Percentiles rank a stretch among this genome's conserved stretches.
Conservation (phyloP, 1,140 invertebrate species). For the Aphelenchoides besseyi region DNA sequence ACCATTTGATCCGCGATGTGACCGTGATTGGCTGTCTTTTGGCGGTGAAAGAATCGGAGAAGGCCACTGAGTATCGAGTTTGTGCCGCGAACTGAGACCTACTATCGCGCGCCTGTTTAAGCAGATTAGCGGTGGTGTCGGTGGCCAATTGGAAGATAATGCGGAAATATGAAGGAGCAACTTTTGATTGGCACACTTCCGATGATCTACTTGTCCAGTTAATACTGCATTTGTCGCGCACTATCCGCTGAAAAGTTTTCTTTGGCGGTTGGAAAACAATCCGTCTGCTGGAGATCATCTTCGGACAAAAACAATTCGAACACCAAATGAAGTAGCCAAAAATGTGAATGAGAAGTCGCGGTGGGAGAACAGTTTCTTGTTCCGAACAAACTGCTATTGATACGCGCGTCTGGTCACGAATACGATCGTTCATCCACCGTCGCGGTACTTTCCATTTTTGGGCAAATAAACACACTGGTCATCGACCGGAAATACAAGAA, state of each 20-base stretch:
- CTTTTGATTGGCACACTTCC: constrained; percentile 1
- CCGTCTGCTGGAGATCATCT: no score
- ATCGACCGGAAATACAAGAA: background rate
- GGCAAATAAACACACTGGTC: constrained; percentile 10
- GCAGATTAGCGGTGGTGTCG: background rate
- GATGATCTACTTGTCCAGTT: no score
- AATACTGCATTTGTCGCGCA: no score
- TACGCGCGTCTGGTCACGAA: background rate
- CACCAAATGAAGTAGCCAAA: no score
- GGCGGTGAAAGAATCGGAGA: constrained; percentile 1
- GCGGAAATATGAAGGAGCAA: background rate
- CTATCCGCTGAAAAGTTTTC: no score
- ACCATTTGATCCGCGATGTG: background rate
- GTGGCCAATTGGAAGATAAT: background rate
- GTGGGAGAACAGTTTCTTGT: no score
- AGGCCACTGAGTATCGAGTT: background rate
- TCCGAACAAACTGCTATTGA: no score
- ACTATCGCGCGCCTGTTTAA: background rate
- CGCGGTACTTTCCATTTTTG: background rate
- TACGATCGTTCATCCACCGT: background rate
- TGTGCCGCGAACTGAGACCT: no score
- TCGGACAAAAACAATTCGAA: no score
- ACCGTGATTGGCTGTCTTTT: background rate
- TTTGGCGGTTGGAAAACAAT: no score
- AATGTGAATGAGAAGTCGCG: no score